phyloP scores from a whole-genome alignment of 2,888 invertebrate species.

The Cartodere bifasciata region DNA sequence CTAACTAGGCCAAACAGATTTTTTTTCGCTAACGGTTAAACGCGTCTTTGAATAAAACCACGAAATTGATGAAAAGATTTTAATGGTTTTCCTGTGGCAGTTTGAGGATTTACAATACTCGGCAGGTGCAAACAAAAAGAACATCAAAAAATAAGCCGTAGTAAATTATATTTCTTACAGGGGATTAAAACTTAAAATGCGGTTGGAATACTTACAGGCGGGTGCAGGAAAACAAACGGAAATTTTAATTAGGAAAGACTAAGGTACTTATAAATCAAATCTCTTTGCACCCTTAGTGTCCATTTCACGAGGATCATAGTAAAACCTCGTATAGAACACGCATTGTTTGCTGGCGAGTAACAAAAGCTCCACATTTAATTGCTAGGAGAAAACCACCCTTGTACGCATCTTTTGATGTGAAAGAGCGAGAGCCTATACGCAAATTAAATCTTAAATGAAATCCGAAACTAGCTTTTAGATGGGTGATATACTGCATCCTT shows the following conservation, averaged over 20 bases:
- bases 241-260: constrained; percentile 33
- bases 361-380: constrained; percentile 33
- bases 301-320: constrained; percentile 27
- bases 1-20: no score
- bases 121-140: no score
- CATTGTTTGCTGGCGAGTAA: constrained; percentile 32
- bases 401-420: constrained; percentile 17
- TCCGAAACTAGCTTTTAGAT: constrained; percentile 28
- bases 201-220: neutral
- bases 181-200: no score
- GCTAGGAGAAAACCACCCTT: constrained; percentile 23
- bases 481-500: constrained; percentile 19
- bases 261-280: constrained; percentile 32
- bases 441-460: constrained; percentile 39
- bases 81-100: no score
- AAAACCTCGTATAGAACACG: constrained; percentile 27
- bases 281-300: constrained; percentile 24
- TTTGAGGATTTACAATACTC: no score
- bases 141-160: no score
- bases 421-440: no score
- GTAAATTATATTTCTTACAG: no score
- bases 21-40: no score
- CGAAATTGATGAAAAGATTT: no score
- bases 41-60: no score
- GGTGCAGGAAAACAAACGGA: constrained; percentile 26